phyloP scores from a whole-genome alignment of 2,888 invertebrate species.

The Eugnorisma glareosa region DNA sequence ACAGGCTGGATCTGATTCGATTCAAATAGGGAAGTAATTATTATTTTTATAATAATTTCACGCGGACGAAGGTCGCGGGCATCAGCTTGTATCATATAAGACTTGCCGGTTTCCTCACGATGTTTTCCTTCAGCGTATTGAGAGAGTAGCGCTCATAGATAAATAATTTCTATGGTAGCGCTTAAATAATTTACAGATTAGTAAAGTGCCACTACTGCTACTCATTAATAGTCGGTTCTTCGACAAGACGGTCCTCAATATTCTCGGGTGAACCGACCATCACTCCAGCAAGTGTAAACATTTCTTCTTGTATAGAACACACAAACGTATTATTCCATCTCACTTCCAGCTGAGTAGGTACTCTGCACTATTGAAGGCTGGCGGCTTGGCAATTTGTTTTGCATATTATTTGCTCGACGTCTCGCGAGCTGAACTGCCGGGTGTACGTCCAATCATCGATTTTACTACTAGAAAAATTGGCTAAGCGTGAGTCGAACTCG shows the following conservation, averaged over 20 bases:
- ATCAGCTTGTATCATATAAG: not conserved
- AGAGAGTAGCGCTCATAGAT: no score
- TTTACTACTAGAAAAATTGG: not conserved
- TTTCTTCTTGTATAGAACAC: not conserved
- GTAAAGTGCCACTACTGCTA: not conserved
- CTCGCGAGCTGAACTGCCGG: not conserved
- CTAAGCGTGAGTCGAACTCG: not conserved
- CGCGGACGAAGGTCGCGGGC: no score
- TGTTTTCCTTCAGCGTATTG: no score
- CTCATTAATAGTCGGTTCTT: not conserved
- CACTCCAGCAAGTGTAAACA: not conserved
- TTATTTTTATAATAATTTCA: no score
- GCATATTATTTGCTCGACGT: constrained; percentile 28
- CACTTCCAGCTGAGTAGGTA: constrained; percentile 8
- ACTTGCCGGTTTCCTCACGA: no score
- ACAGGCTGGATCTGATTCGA: no score
- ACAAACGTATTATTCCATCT: constrained; percentile 16
- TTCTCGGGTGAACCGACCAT: not conserved
- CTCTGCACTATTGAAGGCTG: constrained; percentile 4
- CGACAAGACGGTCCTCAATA: not conserved
- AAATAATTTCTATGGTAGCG: not conserved
- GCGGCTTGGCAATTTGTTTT: constrained; percentile 13
- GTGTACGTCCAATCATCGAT: constrained; percentile 12
- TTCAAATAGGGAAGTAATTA: no score
- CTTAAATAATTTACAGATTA: not conserved